Evolutionary conservation across 2,113 vertebrate species (phyloP), one percentile per base, ranked within the genome.

Genomic region (Hypocryptadius cinnamomeus): DNA sequence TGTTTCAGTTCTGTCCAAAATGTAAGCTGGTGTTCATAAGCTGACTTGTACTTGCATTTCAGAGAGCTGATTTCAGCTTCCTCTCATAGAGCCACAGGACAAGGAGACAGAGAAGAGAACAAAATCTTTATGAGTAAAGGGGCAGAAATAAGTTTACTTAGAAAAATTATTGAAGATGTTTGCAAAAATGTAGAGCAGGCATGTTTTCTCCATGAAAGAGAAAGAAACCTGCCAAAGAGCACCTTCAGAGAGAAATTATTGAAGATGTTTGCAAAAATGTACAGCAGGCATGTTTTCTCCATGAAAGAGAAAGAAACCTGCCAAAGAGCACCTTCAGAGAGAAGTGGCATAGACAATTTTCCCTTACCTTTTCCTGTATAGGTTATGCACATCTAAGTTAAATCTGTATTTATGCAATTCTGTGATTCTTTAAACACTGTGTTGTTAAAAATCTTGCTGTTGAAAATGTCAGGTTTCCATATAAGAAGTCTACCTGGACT

Each of bases 321-420:
- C 17, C 54, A 50, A 89, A 60, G 9, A 44, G 6, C 4, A 12
- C 7, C 30, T 81, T 79, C 40, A 71, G 39, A 39, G 47, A n/a
- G 33, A 87, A 61, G 25, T 3, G 17, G 50, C 39, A 57, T n/a
- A 51, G 31, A 22, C 12, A 37, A 30, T 37, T 86, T 69, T 66
- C 22, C 16, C 60, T 83, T 40, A 21, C 13, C 8, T 65, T 65
- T 69, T 70, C 66, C 56, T 89, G 0, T 13, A 33, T 21, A 16
- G 10, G 5, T 47, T 10, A 2, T 68, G 28, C 8, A 14, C 1
- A 1, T n/a, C 1, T 23, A 63, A 54, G 8, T 63, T 61, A 65
- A 4, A 20, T 56, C 21, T 68, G 20, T 37, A n/a, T 73, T 78
- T 50, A 35, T 31, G 21, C 19, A 59, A 16, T 30, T 60, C 23